A percentile compares a stretch with the other conserved stretches of the same genome.
Evolutionary conservation across 2,113 vertebrate genomes (phyloP).

Genomic region (Hemibates koningsi): DNA sequence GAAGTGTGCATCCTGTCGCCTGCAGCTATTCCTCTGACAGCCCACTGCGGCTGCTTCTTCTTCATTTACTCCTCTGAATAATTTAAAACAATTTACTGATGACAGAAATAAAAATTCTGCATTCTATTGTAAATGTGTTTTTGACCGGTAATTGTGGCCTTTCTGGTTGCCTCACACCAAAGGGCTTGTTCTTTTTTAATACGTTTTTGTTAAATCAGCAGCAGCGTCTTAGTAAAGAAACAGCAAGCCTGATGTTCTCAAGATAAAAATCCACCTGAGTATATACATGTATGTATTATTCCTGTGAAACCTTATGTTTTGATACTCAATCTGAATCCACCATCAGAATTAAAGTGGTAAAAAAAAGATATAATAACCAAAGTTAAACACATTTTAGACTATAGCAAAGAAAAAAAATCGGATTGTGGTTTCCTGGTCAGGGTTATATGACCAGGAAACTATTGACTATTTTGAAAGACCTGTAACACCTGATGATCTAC

Average conservation of each 20-base stretch:
- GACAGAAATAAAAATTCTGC: neutral
- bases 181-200: neutral
- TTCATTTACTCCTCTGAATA: neutral
- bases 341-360: neutral
- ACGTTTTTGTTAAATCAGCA: neutral
- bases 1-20: neutral
- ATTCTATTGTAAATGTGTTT: neutral
- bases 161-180: neutral
- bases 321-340: neutral
- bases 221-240: neutral
- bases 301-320: neutral
- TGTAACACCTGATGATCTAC: neutral
- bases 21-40: neutral
- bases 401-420: rapidly evolving
- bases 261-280: neutral
- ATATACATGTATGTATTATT: neutral
- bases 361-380: neutral
- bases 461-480: neutral
- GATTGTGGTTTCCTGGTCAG: neutral
- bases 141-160: neutral
- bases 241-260: neutral
- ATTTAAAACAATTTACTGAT: neutral
- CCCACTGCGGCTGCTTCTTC: neutral
- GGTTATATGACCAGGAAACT: neutral
- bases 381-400: neutral